Evolutionary conservation across 2,797 vertebrate species (phyloP).

Genomic region (Mallotus villosus): DNA sequence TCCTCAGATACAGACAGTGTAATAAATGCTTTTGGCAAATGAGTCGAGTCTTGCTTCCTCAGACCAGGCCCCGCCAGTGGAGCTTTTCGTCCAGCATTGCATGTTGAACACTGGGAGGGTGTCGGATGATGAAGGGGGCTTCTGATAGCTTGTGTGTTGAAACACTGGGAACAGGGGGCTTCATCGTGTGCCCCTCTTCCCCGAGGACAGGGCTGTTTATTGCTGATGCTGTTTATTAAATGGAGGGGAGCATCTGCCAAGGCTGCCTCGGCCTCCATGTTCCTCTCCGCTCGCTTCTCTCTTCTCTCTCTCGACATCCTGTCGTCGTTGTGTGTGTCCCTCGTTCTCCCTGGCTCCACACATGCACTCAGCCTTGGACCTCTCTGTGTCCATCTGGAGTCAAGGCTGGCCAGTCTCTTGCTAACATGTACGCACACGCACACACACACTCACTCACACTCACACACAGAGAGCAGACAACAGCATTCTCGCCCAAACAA

Average conservation of each 20-base stretch:
- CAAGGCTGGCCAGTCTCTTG: slow-evolving; percentile 22
- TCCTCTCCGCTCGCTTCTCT: slow-evolving; percentile 4
- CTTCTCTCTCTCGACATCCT: slow-evolving; percentile 17
- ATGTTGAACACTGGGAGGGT: slow-evolving; percentile 41
- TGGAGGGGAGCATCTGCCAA: slow-evolving; percentile 45
- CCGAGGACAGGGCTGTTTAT: slow-evolving; percentile 65
- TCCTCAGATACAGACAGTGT: slow-evolving; percentile 47
- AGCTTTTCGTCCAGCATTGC: slow-evolving; percentile 45
- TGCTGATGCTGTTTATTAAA: slow-evolving; percentile 65
- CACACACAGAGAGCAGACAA: slow-evolving; percentile 36
- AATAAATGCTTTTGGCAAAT: slow-evolving; percentile 60
- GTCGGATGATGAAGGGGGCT: slow-evolving; percentile 57
- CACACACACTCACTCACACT: slow-evolving; percentile 14
- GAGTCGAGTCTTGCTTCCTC: slow-evolving; percentile 52
- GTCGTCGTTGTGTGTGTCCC: neutral
- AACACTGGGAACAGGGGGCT: slow-evolving; percentile 49
- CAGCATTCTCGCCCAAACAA: slow-evolving; percentile 32
- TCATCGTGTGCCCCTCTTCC: slow-evolving; percentile 51
- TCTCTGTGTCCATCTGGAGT: slow-evolving; percentile 56
- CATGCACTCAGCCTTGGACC: slow-evolving; percentile 53
- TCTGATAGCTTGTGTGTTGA: slow-evolving; percentile 59
- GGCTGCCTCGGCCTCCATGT: slow-evolving; percentile 34
- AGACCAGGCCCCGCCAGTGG: slow-evolving; percentile 42
- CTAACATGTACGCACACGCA: slow-evolving; percentile 17
- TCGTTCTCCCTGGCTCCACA: slow-evolving; percentile 34